phyloP scores from a whole-genome alignment of 2,113 vertebrate species.

The Vulpes lagopus region DNA sequence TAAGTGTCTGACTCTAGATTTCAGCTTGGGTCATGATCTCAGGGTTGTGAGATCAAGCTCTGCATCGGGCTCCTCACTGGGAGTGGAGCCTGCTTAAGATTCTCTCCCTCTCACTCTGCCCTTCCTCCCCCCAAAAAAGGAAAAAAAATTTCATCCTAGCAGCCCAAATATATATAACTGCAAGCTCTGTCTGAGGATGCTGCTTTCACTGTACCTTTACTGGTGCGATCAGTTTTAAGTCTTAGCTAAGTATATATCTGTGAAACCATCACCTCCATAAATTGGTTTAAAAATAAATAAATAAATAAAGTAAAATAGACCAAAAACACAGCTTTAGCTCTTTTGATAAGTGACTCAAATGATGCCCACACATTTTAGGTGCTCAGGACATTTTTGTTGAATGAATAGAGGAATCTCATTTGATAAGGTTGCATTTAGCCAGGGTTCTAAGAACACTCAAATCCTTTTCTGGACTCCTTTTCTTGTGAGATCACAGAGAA shows the following conservation, averaged over 20 bases:
- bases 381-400: slow-evolving; percentile 26
- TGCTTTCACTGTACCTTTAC: neutral
- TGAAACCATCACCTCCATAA: neutral
- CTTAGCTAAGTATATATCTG: slow-evolving; percentile 8
- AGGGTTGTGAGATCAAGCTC: neutral
- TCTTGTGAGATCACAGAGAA: neutral
- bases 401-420: slow-evolving; percentile 12
- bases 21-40: neutral
- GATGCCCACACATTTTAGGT: neutral
- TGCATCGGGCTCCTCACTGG: neutral
- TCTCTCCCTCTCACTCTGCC: neutral
- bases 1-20: neutral
- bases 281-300: neutral
- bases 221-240: slow-evolving; percentile 16
- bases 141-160: slow-evolving; percentile 5
- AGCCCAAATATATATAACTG: neutral
- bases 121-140: neutral
- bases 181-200: neutral
- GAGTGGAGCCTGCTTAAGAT: neutral
- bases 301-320: slow-evolving; percentile 2
- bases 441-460: slow-evolving; percentile 9
- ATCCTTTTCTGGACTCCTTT: neutral
- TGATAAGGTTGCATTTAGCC: slow-evolving; percentile 12
- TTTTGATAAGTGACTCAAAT: slow-evolving; percentile 42
- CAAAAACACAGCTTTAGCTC: neutral